Evolutionary conservation across 2,888 invertebrate species (phyloP).

Genomic region (Lapara coniferarum): DNA sequence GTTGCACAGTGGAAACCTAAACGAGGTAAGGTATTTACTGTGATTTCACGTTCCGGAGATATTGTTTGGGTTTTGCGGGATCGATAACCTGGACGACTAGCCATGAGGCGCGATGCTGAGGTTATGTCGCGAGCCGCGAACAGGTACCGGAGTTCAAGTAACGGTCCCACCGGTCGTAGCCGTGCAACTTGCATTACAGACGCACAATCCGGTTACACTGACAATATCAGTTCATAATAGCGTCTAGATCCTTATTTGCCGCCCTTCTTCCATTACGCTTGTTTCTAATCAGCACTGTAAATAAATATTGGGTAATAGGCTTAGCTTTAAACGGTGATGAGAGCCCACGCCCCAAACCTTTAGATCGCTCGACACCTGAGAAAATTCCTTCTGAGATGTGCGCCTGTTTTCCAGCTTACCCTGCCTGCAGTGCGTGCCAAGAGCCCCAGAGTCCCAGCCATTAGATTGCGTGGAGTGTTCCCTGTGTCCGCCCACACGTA

Average conservation of each 20-base stretch:
- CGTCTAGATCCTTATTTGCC: conserved; percentile 77
- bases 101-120: conserved; percentile 82
- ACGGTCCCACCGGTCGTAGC: conserved; percentile 72
- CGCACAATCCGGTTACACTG: conserved; percentile 76
- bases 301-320: conserved; percentile 76
- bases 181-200: conserved; percentile 71
- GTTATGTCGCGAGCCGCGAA: conserved; percentile 79
- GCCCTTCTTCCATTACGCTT: conserved; percentile 80
- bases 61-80: conserved; percentile 81
- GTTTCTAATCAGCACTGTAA: conserved; percentile 72
- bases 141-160: conserved; percentile 81
- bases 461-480: conserved; percentile 85
- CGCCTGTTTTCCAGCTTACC: conserved; percentile 85
- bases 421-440: conserved; percentile 84
- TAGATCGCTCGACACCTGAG: conserved; percentile 79
- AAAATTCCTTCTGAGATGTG: conserved; percentile 81
- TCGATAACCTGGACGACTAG: conserved; percentile 82
- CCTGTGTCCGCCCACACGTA: conserved; percentile 81
- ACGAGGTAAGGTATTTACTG: conserved; percentile 72
- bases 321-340: conserved; percentile 69
- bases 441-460: conserved; percentile 83
- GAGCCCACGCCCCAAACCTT: conserved; percentile 72
- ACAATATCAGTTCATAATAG: conserved; percentile 76
- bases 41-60: conserved; percentile 56
- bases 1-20: conserved; percentile 72